phyloP scores from a whole-genome alignment of 92 coral and sea anemone species.

The Umimayanthus kanabou region DNA sequence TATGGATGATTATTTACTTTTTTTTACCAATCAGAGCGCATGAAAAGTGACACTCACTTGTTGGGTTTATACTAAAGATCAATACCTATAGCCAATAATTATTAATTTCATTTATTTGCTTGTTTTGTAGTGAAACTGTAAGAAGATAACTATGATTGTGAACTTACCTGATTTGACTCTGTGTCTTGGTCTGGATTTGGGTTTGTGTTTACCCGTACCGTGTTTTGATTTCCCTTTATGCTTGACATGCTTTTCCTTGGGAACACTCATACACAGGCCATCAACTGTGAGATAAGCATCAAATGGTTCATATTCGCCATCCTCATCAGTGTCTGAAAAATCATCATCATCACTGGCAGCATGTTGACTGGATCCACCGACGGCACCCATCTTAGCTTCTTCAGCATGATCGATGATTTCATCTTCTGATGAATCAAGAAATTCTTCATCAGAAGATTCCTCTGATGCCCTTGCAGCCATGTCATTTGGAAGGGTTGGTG shows the following conservation, averaged over 20 bases:
- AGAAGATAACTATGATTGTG: conserved; percentile 1
- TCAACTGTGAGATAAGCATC: conserved; percentile 68
- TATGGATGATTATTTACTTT: too few relatives aligned
- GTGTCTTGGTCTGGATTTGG: conserved; percentile 33
- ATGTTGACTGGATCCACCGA: conserved; percentile 57
- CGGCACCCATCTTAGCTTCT: conserved; percentile 83
- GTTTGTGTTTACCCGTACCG: conserved; percentile 27
- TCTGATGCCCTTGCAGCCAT: conserved; percentile 29
- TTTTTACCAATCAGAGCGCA: too few relatives aligned
- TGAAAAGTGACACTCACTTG: too few relatives aligned
- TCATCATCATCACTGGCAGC: conserved; percentile 12
- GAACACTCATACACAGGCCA: conserved; percentile 81
- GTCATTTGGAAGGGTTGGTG: conserved; percentile 40
- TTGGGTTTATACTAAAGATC: too few relatives aligned
- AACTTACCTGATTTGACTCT: conserved; percentile 64
- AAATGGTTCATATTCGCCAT: conserved; percentile 56
- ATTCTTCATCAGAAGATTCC: conserved; percentile 64
- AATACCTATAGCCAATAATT: too few relatives aligned
- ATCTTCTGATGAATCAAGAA: conserved; percentile 83
- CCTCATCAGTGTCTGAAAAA: conserved; percentile 48
- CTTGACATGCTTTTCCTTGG: conserved; percentile 44
- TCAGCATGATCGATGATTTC: conserved; percentile 78
- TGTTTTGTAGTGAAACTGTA: not conserved
- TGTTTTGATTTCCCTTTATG: conserved; percentile 44
- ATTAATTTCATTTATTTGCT: not conserved